Base-by-base conservation (phyloP, 2,888 invertebrate species). In the Cecidostiba fungosa region DNA sequence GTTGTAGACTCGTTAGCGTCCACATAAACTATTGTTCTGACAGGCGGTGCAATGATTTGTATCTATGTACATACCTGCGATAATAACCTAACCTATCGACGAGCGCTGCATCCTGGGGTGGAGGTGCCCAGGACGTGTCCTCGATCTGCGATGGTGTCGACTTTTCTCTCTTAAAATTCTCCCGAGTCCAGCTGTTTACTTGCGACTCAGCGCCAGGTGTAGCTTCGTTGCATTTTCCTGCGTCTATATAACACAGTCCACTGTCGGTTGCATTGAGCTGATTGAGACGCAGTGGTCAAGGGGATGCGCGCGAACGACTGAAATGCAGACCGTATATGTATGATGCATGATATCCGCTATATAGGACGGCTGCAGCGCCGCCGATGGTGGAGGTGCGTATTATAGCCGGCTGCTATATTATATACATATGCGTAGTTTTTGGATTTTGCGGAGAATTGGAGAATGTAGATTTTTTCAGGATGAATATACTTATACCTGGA, bases 321-420 rank as follows among this genome's bases (percentile, higher is more conserved):
- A 43, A 43, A 43, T 43, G 43, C 43, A 43, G 39, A 32, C 6
- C 36, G 36, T 39, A 39, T 39, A 1, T 39, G 39, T 39, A 39
- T 3, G 36, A 36, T 39, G 10, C 39, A 39, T 6, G 10, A 39
- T 2, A 6, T 6, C 6, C 6, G 39, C 10, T 39, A 39, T 39
- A 3, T 10, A 39, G 39, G 39, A 39, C 12, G 43, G 43, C 43
- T 8, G n/a, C 54, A 59, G 54, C 54, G 54, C 54, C 54, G 23
- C 54, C 54, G 23, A 59, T 59, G 54, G 54, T 59, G 54, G 54
- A 59, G 54, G 19, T n/a, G 54, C 54, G 54, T 59, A 59, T 59
- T 59, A 59, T 59, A 19, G 50, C 50, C 19, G 50, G 50, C 19
- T 16, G 19, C 19, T 50, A 10, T 47, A 50, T 16, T n/a, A n/a